These are phyloP conservation scores for Hermetia illucens DNA, from an alignment of 1,140 invertebrate genomes.

Conservation along the genomic window DNA sequence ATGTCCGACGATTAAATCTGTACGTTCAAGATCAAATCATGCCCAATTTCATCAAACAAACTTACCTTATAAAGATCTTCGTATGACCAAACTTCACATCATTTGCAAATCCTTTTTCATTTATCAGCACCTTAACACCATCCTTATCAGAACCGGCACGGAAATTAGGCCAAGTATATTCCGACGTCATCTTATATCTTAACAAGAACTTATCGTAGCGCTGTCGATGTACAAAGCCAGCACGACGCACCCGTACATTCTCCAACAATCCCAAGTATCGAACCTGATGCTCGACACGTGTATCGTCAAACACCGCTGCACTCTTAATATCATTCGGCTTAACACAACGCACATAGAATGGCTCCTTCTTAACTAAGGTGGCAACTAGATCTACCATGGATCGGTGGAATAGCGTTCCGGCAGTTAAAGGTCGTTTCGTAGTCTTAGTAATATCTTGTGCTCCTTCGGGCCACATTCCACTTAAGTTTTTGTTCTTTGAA, in stretches of 20 bases:
- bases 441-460: constrained; percentile 82
- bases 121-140: constrained; percentile 67
- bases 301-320: constrained; percentile 45
- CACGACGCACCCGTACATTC: constrained; percentile 83
- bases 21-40: background rate
- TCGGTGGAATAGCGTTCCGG: constrained; percentile 85
- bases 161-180: constrained; percentile 91
- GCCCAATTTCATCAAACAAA: too few relatives aligned
- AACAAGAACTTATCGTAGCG: constrained; percentile 70
- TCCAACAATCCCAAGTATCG: constrained; percentile 82
- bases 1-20: background rate
- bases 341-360: constrained; percentile 92
- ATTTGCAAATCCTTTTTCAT: constrained; percentile 57
- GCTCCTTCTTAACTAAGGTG: constrained; percentile 81
- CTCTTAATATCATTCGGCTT: constrained; percentile 92
- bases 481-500: constrained; percentile 60
- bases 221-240: constrained; percentile 86
- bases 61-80: constrained; percentile 86
- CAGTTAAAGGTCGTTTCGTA: constrained; percentile 84
- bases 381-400: constrained; percentile 85
- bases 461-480: constrained; percentile 91
- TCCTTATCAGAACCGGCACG: constrained; percentile 59
- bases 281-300: constrained; percentile 78
- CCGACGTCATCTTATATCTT: constrained; percentile 92
- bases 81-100: constrained; percentile 91